Evolutionary conservation across 2,113 vertebrate genomes (phyloP), one percentile per base, ranked within the genome.

Genomic region (Rissa tridactyla): DNA sequence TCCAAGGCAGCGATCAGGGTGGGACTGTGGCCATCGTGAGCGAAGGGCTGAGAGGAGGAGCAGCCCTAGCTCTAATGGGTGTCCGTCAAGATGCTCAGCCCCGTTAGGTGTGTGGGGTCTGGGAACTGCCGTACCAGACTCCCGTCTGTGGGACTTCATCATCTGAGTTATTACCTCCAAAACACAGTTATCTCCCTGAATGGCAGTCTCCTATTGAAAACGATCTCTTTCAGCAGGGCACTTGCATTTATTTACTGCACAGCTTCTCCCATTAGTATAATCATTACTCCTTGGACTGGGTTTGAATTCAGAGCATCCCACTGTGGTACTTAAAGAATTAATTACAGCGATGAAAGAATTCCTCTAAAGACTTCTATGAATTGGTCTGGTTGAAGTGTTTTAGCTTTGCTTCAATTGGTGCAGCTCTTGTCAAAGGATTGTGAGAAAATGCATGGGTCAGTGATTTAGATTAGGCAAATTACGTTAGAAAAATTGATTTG

Each of bases 261-360:
- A 92, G 97, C 94, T 95, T 97, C 94, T 92, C 90, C 96, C 94
- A 97, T 97, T 97, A 97, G 95, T 95, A 69, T 94, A 97, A 96
- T 97, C 95, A 95, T 96, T 97, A 93, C 91, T 96, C 92, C 85
- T 94, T 78, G 94, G 95, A 82, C 95, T 89, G 93, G 87, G 92
- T 94, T 97, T 95, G 88, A 92, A 97, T 97, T 97, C 82, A 90
- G 94, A 96, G 95, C 79, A 92, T 97, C 96, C 97, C 86, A 94
- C 90, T 94, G 95, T 90, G 95, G 95, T 88, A 95, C 94, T 94
- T 96, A 96, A 89, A 93, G 95, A 97, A 97, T 97, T 97, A 97
- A 97, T 97, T 97, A 97, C 87, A 94, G 73, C 20, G 23, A 91
- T 96, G 95, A 97, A 96, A 93, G 91, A 96, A 95, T 97, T 97